Conservation (phyloP, 2,797 vertebrate genomes). For the Lithobates sylvaticus region DNA sequence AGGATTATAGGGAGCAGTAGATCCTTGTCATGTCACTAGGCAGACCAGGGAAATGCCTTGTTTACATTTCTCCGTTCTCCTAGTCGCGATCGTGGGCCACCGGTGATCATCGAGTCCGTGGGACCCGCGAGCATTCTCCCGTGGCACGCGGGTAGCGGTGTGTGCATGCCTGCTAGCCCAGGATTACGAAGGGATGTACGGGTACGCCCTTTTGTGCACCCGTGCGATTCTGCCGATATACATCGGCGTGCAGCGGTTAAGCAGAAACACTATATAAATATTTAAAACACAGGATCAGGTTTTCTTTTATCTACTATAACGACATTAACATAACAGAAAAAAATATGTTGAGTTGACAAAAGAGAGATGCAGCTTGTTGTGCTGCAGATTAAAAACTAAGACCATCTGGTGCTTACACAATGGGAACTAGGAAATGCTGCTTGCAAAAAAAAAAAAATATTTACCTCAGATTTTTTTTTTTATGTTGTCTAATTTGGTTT, state of each 20-base stretch:
- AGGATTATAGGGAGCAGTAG: too few species aligned
- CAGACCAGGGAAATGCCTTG: too few species aligned
- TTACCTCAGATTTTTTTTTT: not conserved
- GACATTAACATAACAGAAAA: not conserved
- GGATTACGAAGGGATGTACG: too few species aligned
- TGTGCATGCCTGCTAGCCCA: too few species aligned
- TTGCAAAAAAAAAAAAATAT: not conserved
- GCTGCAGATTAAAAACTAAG: not conserved
- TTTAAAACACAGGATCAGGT: not conserved
- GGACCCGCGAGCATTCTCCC: too few species aligned
- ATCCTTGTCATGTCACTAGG: too few species aligned
- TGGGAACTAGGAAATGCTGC: not conserved
- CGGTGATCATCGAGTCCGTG: too few species aligned
- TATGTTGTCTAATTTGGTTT: not conserved
- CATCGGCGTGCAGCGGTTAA: not conserved
- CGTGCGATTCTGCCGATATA: too few species aligned
- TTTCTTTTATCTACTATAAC: not conserved
- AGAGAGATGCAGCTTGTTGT: not conserved
- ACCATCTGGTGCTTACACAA: not conserved
- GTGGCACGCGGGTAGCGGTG: too few species aligned
- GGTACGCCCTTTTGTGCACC: too few species aligned
- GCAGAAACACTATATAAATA: not conserved
- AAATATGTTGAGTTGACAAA: not conserved
- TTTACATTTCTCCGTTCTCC: too few species aligned
- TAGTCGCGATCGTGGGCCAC: too few species aligned